These are phyloP conservation scores for Temnothorax longispinosus DNA, from an alignment of 1,140 invertebrate species.

Conservation along the genomic window DNA sequence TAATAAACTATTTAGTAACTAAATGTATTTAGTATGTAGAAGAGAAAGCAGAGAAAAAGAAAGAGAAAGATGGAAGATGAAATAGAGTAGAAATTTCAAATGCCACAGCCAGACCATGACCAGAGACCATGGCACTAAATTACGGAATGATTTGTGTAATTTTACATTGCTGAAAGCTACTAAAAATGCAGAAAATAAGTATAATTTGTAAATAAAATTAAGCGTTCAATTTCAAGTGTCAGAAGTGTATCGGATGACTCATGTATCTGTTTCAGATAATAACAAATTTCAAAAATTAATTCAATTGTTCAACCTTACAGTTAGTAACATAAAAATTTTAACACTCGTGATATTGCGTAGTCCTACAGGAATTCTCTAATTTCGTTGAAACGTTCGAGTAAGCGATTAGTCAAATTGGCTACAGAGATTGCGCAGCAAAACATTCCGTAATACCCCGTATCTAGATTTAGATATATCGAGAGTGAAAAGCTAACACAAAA, in stretches of 20 bases:
- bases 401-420: conserved; percentile 12
- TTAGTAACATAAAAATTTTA: neutral
- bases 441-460: conserved; percentile 9
- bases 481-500: conserved; percentile 28
- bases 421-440: conserved; percentile 13
- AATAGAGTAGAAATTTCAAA: neutral
- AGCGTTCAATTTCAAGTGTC: neutral
- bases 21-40: neutral
- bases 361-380: neutral
- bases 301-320: neutral
- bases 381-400: neutral
- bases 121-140: neutral
- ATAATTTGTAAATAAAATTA: neutral
- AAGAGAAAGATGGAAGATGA: neutral
- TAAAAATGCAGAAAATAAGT: neutral
- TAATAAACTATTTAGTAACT: neutral
- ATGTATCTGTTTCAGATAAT: neutral
- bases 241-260: neutral
- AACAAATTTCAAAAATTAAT: neutral
- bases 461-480: neutral
- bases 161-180: neutral
- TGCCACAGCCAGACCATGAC: neutral
- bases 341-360: neutral
- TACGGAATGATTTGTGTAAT: neutral
- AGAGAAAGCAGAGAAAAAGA: neutral